Conservation (phyloP, 2,113 vertebrate genomes). For the Ibidorhyncha struthersii region DNA sequence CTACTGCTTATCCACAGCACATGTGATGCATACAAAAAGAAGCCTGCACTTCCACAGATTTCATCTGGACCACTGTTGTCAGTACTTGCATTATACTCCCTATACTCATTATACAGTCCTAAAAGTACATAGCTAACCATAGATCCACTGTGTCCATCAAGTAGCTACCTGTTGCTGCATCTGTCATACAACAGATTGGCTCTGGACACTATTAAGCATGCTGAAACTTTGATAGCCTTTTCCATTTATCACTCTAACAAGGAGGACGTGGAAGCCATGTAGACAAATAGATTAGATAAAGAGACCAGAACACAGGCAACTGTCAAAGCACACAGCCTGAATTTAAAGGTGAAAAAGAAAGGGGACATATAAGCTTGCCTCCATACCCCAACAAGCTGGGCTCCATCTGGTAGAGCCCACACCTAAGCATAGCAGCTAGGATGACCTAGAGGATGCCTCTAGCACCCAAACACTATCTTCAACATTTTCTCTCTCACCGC, state of each 20-base stretch:
- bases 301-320: neutral
- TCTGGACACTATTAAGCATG: neutral
- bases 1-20: neutral
- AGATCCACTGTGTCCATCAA: neutral
- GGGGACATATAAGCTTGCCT: neutral
- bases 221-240: neutral
- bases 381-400: neutral
- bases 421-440: neutral
- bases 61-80: neutral
- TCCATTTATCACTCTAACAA: neutral
- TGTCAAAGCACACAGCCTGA: neutral
- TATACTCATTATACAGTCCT: no score
- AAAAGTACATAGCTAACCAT: neutral
- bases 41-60: neutral
- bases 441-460: neutral
- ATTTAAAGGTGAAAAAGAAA: neutral
- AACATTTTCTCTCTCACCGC: neutral
- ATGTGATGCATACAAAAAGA: neutral
- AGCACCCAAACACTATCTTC: neutral
- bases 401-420: fast-evolving
- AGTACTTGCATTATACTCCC: neutral
- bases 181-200: neutral
- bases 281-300: neutral
- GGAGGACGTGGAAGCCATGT: neutral
- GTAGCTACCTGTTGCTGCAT: neutral